phyloP scores from a whole-genome alignment of 2,888 invertebrate species.

The Troides aeacus region DNA sequence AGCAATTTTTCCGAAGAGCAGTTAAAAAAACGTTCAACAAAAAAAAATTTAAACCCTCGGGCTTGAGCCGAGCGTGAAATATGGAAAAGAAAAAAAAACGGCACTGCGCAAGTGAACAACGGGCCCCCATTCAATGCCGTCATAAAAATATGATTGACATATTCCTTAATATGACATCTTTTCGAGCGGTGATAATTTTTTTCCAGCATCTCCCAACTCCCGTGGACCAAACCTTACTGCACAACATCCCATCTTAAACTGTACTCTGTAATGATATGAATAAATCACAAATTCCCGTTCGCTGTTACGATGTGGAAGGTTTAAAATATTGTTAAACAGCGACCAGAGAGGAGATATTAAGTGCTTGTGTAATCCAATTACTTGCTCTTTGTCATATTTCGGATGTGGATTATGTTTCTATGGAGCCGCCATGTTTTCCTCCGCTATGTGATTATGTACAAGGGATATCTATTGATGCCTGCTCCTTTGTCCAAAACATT shows the following conservation, averaged over 20 bases:
- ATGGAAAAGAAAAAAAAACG: conserved; percentile 57
- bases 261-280: fast-evolving
- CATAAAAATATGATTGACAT: conserved; percentile 81
- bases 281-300: conserved; percentile 34
- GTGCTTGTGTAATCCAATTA: conserved; percentile 76
- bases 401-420: conserved; percentile 79
- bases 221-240: conserved; percentile 30
- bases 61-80: conserved; percentile 72
- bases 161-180: conserved; percentile 80
- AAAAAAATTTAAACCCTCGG: conserved; percentile 41
- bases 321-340: conserved; percentile 45
- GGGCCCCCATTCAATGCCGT: conserved; percentile 64
- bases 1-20: conserved; percentile 50
- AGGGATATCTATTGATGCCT: conserved; percentile 62
- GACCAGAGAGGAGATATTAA: conserved; percentile 74
- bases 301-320: conserved; percentile 32
- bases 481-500: conserved; percentile 60
- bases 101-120: conserved; percentile 74
- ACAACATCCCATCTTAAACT: conserved; percentile 30
- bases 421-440: conserved; percentile 66
- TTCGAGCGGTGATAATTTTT: conserved; percentile 77
- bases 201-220: conserved; percentile 64
- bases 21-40: conserved; percentile 50
- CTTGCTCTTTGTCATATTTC: conserved; percentile 73
- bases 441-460: conserved; percentile 65